Evolutionary conservation across 2,113 vertebrate species (phyloP).

Genomic region (Macaca nemestrina): DNA sequence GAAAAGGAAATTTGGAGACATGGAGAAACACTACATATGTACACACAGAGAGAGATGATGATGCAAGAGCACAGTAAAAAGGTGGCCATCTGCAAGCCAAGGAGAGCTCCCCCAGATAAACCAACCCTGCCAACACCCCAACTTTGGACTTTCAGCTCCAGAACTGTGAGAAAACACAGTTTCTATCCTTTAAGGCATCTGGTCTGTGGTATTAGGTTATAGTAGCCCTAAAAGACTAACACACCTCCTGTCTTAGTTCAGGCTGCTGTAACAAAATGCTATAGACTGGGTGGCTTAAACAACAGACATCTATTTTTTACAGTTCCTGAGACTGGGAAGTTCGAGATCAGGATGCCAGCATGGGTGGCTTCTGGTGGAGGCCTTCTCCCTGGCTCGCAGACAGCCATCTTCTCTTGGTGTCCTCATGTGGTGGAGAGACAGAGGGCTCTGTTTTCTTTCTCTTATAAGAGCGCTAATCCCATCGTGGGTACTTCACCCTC

Average conservation of each 20-base stretch:
- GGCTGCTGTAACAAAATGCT: not conserved
- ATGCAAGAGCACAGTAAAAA: not conserved
- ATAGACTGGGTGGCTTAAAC: not conserved
- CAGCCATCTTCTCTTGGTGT: not conserved
- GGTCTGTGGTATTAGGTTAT: not conserved
- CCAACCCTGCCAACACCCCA: not conserved
- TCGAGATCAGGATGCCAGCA: not conserved
- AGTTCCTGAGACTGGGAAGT: not conserved
- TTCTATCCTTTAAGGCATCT: not conserved
- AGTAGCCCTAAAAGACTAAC: not conserved
- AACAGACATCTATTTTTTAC: not conserved
- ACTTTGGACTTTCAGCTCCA: not conserved
- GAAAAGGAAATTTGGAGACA: not conserved
- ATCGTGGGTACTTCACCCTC: not conserved
- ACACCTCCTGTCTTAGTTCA: not conserved
- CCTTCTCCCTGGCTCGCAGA: not conserved
- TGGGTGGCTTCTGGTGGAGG: not conserved
- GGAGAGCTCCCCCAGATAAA: not conserved
- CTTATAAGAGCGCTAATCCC: not conserved
- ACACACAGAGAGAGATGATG: not conserved
- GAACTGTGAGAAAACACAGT: not conserved
- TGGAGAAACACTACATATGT: not conserved
- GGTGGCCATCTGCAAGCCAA: not conserved
- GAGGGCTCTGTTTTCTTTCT: not conserved
- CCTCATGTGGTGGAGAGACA: not conserved